These are phyloP conservation scores for Hymenopus coronatus DNA, from an alignment of 2,888 invertebrate genomes.

Conservation along the genomic window DNA sequence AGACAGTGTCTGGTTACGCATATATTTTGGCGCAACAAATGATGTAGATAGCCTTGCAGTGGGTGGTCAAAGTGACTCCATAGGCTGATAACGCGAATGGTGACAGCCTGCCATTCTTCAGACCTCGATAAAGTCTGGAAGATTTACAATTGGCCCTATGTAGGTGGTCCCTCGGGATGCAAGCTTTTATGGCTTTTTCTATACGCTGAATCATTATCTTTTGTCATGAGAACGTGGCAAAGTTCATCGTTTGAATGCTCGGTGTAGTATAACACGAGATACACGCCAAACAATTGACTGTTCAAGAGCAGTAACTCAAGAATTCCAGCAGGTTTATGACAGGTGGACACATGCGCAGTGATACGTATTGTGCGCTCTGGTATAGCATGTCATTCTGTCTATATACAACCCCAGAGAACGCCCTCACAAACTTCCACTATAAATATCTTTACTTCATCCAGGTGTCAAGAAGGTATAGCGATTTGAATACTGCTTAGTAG, in stretches of 20 bases:
- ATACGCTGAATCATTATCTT: not conserved
- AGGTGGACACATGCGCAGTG: too few relatives aligned
- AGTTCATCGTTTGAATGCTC: not conserved
- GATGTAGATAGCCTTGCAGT: not conserved
- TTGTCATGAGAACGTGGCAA: not conserved
- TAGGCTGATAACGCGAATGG: not conserved
- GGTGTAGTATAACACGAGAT: too few relatives aligned
- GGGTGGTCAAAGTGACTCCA: not conserved
- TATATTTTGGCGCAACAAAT: not conserved
- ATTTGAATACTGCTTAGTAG: too few relatives aligned
- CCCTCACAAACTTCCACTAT: too few relatives aligned
- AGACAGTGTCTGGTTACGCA: not conserved
- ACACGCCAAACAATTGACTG: too few relatives aligned
- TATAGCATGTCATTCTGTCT: too few relatives aligned
- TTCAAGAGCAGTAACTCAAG: too few relatives aligned
- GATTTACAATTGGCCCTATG: not conserved
- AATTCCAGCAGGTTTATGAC: too few relatives aligned
- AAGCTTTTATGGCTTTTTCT: not conserved
- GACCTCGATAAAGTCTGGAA: not conserved
- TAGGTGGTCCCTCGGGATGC: not conserved
- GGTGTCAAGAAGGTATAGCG: too few relatives aligned
- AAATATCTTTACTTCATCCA: too few relatives aligned
- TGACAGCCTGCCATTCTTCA: not conserved
- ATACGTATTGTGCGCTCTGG: too few relatives aligned
- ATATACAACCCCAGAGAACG: too few relatives aligned